Percentiles rank a stretch among this genome's conserved stretches.
Conservation (phyloP, 2,888 invertebrate genomes). For the Amblyjoppa proteus region DNA sequence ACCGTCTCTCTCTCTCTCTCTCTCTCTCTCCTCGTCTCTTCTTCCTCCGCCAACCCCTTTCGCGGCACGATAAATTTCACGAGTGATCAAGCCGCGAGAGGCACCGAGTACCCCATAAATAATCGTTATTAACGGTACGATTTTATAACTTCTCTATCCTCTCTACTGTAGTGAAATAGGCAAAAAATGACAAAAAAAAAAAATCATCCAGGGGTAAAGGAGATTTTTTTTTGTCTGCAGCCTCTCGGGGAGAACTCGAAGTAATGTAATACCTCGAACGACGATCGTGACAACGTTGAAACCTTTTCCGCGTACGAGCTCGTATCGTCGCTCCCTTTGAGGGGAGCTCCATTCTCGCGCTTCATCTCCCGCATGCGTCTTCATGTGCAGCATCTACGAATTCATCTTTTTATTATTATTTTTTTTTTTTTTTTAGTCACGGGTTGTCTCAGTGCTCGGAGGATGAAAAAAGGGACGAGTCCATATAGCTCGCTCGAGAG, state of each 20-base stretch:
- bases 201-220: neutral
- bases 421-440: slow-evolving; percentile 27
- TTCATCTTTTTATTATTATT: slow-evolving; percentile 18
- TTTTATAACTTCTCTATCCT: slow-evolving; percentile 56
- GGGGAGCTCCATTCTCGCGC: slow-evolving; percentile 50
- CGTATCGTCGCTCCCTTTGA: slow-evolving; percentile 44
- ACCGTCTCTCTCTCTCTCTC: slow-evolving; percentile 39
- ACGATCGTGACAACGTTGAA: slow-evolving; percentile 58
- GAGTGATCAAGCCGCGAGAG: slow-evolving; percentile 69
- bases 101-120: slow-evolving; percentile 71
- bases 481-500: slow-evolving; percentile 24
- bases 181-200: neutral
- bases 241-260: slow-evolving; percentile 8
- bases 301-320: slow-evolving; percentile 51
- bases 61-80: slow-evolving; percentile 74
- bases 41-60: slow-evolving; percentile 24
- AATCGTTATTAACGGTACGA: slow-evolving; percentile 69
- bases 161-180: neutral
- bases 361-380: slow-evolving; percentile 42
- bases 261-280: slow-evolving; percentile 56
- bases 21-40: slow-evolving; percentile 8
- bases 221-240: slow-evolving; percentile 28
- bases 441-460: slow-evolving; percentile 20
- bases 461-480: slow-evolving; percentile 41
- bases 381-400: neutral